phyloP scores from a whole-genome alignment of 2,113 vertebrate genomes.

The Athene cunicularia region DNA sequence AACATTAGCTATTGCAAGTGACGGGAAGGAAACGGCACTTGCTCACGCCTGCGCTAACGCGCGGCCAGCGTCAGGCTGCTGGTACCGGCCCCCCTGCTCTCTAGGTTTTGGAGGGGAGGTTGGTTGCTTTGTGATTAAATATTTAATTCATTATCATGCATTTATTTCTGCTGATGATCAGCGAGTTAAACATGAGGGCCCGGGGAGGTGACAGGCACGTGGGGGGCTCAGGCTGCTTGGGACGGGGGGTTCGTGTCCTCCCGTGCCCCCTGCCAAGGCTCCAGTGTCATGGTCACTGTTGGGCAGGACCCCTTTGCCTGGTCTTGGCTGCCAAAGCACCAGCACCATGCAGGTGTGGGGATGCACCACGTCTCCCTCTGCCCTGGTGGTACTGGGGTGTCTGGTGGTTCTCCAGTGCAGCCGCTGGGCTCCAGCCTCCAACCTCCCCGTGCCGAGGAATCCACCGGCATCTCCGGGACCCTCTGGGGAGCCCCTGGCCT shows the following conservation, averaged over 20 bases:
- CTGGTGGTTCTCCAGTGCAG: neutral
- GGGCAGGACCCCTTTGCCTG: neutral
- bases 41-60: neutral
- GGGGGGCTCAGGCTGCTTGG: neutral
- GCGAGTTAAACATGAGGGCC: neutral
- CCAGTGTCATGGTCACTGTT: neutral
- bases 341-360: neutral
- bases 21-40: neutral
- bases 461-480: neutral
- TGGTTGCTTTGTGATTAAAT: conserved; percentile 51
- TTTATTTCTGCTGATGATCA: conserved; percentile 45
- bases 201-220: neutral
- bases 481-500: neutral
- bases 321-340: neutral
- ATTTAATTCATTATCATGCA: conserved; percentile 37
- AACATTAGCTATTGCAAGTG: conserved; percentile 61
- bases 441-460: neutral
- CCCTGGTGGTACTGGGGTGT: neutral
- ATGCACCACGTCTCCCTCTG: neutral
- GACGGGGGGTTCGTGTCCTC: neutral
- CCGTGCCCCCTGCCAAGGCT: neutral
- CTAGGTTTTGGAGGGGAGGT: neutral
- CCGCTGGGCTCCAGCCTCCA: neutral
- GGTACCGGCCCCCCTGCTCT: conserved; percentile 32
- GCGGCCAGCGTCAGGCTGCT: neutral